Evolutionary conservation across 1,140 invertebrate genomes (phyloP), one percentile per base, ranked within the genome.

Genomic region (Colletes gigas): DNA sequence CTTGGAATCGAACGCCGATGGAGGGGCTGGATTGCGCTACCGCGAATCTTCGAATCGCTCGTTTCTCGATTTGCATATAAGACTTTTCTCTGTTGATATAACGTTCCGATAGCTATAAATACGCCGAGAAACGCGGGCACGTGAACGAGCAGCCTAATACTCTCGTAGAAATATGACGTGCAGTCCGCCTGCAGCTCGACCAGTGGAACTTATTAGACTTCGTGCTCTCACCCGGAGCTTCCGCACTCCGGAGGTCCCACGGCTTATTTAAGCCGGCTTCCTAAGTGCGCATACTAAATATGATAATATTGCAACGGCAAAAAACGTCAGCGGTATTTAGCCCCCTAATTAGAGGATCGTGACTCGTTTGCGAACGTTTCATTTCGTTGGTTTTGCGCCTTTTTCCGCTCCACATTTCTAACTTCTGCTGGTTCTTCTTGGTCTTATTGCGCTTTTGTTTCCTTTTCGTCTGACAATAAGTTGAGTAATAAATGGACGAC

Each of bases 271-370:
- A 93, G 92, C 90, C 83, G 89, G 88, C 91, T 92, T 91, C 88
- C 91, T 93, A 93, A 93, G 92, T 92, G 89, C 89, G 93, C 92
- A 93, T 93, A 93, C 92, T 93, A 93, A 93, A 93, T 93, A 93
- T 92, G 92, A 93, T 93, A 93, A 93, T 93, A 93, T 93, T 93
- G 92, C 91, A 92, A 92, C 88, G 91, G 89, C 88, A 92, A 92
- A 93, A 93, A 93, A 92, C 89, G 91, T 91, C 91, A 91, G 90
- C 86, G 91, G 93, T 93, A 93, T 93, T 93, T 93, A 93, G 93
- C 91, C 89, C 87, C 88, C 92, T 93, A 93, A 93, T 93, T 93
- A 93, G 91, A 87, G 88, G 90, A 93, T 92, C 93, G 93, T 93
- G 93, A 93, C 93, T 93, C 89, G 92, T 93, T 93, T 93, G 88